Evolutionary conservation across 53 echinoderm and acorn worm species (phyloP), one percentile per base, ranked within the genome.

Genomic region (Zoroaster sp.): DNA sequence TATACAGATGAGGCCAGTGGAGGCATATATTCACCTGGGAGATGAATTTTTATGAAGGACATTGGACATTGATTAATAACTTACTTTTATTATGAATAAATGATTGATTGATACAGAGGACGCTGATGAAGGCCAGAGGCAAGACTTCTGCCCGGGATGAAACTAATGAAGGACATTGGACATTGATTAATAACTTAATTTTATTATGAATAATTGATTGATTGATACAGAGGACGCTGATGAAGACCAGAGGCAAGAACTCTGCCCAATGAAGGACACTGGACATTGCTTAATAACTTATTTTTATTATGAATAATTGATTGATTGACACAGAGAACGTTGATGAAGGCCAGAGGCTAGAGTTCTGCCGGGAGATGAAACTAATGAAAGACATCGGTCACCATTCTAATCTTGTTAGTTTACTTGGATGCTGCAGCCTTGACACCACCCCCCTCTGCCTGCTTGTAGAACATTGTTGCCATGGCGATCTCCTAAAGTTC

Each of bases 361-460:
- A 99, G 41, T 99, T 99, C 40, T 73, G 93, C 11, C 81, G 93
- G 5, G 99, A 99, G 77, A 99, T 99, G 40, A 90, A 94, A 74
- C 90, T 99, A 72, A 99, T 99, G 99, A 99, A 99, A 89, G 87
- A 92, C 67, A 89, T 99, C 9, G 94, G 99, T 15, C 89, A 94
- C 83, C 99, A 99, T 86, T 90, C 94, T 51, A 99, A 99, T 39
- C 94, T 99, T 31, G 99, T 99, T 20, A 94, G 96, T 30, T 79
- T 99, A 35, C 85, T 99, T 20, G 99, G 94, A 25, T 99, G 99
- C 71, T 98, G 99, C 46, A 99, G 92, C 42, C 45, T 38, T 0
- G 91, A 90, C 25, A 75, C 91, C 63, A 80, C 94, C 12, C 99
- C 99, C 18, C 54, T 96, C 33, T 99, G 95, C 77, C 88, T 99